Base-by-base conservation (phyloP, 2,888 invertebrate species). In the Cerastis rubricosa region DNA sequence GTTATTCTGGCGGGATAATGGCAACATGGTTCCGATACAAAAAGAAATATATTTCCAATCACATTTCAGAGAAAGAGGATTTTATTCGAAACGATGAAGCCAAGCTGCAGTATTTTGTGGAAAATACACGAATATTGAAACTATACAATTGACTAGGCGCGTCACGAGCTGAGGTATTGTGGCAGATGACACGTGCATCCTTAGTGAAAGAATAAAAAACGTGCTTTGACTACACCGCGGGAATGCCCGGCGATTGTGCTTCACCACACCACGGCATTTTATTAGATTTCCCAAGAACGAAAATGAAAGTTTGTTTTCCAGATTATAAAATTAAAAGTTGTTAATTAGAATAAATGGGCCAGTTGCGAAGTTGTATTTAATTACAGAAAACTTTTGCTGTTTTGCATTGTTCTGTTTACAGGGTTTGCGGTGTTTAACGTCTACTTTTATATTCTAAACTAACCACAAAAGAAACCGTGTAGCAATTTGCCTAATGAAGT, bases 271-370 rank as follows among this genome's bases (percentile, higher is more conserved):
- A 61, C 25, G 17, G 25, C 74, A 80, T 43, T 78, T 78, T 73
- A 85, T 84, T 84, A 49, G 35, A 78, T 80, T 69, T 70, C 19
- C 65, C 35, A 61, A 71, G 59, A 74, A 74, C 47, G 54, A 81
- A 77, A 81, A 84, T 66, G 35, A 75, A 79, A 85, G 74, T 77
- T 78, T 59, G 51, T 69, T 78, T 81, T 74, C 45, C 67, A 75
- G 77, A 84, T 81, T 80, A 83, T 81, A 81, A 82, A 83, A 86
- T 85, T 75, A 84, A 84, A 87, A 87, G 64, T 83, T 84, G 71
- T 80, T 86, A 73, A 83, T 81, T 84, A 77, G 70, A 80, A 84
- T 79, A 83, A 85, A 87, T 87, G 71, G 76, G 67, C 79, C 78
- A 76, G 78, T 85, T 77, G 70, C 63, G 71, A 85, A 83, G 81